Evolutionary conservation across 1,140 invertebrate genomes (phyloP), one percentile per base, ranked within the genome.

Genomic region (Sesamia nonagrioides): DNA sequence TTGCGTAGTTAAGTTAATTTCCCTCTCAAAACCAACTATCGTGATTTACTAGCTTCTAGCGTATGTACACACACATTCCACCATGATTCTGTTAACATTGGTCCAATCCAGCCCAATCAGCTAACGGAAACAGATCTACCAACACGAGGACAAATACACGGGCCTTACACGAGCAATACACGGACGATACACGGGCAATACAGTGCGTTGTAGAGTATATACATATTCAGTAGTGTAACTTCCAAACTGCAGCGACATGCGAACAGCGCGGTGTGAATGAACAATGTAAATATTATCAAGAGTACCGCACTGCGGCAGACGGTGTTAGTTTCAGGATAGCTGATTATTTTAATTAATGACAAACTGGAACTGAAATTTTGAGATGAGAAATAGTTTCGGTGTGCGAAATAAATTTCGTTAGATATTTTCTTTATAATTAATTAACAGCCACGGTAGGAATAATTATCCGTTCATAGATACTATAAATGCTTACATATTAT

Each of bases 161-260:
- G n/a, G 58, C 33, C 7, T 13, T 63, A 18, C 61, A 4, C 7
- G 35, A n/a, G 37, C 60, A 63, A 63, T 63, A 9, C 60, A 37
- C 7, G 35, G 58, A 15, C 58, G 37, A 61, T 2, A 37, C 27
- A 27, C 27, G 27, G 27, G 27, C 27, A 27, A 27, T 27, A 27
- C 27, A 27, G 27, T 6, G 7, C 15, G 21, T 15, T 33, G n/a
- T n/a, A n/a, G n/a, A n/a, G n/a, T n/a, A 9, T 69, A 27, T 50
- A 69, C 42, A 69, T 69, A 69, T 69, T 69, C 66, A 69, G 66
- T 48, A 69, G 66, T 50, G 37, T 66, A 66, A 66, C 17, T 66
- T 66, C 27, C 15, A 6, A 63, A 37, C 58, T 61, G 60, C 58
- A 61, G 58, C n/a, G 18, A 58, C 18, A 35, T 60, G 27, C 56